These are phyloP conservation scores for Galaxea fascicularis DNA, from an alignment of 92 coral and sea anemone species.

Conservation along the genomic window DNA sequence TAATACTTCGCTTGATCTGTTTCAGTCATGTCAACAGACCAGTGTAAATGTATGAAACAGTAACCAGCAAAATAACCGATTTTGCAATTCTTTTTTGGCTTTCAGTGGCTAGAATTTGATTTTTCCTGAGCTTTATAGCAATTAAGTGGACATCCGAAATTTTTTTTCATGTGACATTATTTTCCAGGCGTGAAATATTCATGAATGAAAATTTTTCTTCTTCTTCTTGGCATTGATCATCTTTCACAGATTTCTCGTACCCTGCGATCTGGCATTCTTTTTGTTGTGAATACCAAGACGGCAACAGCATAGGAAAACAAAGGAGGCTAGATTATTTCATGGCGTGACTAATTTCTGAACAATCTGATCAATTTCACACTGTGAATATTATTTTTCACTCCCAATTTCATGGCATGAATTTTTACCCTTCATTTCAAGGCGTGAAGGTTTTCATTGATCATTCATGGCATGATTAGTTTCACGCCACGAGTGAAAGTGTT, in stretches of 20 bases:
- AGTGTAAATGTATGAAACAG: conserved; percentile 1
- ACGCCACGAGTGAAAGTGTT: too few relatives aligned
- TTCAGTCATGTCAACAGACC: neutral
- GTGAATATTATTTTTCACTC: too few relatives aligned
- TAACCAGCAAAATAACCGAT: neutral
- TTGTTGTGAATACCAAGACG: too few relatives aligned
- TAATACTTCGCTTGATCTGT: neutral
- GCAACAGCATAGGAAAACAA: too few relatives aligned
- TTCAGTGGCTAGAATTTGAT: neutral
- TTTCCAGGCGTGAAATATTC: conserved; percentile 3
- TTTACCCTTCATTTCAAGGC: too few relatives aligned
- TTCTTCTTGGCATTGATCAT: neutral
- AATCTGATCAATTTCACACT: too few relatives aligned
- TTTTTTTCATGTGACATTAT: neutral
- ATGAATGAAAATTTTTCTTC: neutral
- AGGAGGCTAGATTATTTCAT: too few relatives aligned
- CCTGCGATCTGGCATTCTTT: too few relatives aligned
- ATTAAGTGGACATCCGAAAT: neutral
- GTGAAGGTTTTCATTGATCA: too few relatives aligned
- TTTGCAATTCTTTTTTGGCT: neutral
- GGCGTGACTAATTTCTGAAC: too few relatives aligned
- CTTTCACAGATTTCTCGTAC: neutral
- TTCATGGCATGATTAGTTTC: too few relatives aligned
- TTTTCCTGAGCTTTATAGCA: neutral
- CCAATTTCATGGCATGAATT: too few relatives aligned